Evolutionary conservation across 2,113 vertebrate species (phyloP).

Genomic region (Pampusana beccarii): DNA sequence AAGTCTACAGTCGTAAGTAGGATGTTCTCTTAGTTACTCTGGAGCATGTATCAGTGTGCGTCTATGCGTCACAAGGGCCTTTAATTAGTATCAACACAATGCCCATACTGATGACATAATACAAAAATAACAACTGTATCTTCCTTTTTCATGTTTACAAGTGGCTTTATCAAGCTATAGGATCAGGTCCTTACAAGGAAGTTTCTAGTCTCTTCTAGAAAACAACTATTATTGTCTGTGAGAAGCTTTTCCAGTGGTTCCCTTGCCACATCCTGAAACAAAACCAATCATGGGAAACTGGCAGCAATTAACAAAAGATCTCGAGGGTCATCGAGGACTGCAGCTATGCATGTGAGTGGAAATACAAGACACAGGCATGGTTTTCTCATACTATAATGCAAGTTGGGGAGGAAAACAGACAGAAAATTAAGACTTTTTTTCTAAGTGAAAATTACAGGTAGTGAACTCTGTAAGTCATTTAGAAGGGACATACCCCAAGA

Average conservation of each 20-base stretch:
- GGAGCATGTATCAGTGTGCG: neutral
- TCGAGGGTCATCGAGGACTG: neutral
- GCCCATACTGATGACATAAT: neutral
- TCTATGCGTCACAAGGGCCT: neutral
- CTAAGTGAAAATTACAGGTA: neutral
- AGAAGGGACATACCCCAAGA: conserved; percentile 38
- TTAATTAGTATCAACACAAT: neutral
- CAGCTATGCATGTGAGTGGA: neutral
- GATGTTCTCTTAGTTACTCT: neutral
- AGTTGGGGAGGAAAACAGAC: neutral
- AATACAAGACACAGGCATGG: neutral
- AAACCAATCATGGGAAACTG: neutral
- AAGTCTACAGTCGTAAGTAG: neutral
- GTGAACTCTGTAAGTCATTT: conserved; percentile 26
- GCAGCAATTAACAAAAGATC: neutral
- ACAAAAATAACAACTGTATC: neutral
- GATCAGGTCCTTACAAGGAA: neutral
- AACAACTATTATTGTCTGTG: neutral
- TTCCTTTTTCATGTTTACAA: neutral
- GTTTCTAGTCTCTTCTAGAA: neutral
- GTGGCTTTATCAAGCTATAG: neutral
- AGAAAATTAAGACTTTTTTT: neutral
- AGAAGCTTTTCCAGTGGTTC: neutral
- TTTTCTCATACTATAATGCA: neutral
- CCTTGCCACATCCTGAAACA: neutral